Base-by-base conservation (phyloP, 37 sponge, comb jelly and placozoan genomes). In the Ianthella basta region DNA sequence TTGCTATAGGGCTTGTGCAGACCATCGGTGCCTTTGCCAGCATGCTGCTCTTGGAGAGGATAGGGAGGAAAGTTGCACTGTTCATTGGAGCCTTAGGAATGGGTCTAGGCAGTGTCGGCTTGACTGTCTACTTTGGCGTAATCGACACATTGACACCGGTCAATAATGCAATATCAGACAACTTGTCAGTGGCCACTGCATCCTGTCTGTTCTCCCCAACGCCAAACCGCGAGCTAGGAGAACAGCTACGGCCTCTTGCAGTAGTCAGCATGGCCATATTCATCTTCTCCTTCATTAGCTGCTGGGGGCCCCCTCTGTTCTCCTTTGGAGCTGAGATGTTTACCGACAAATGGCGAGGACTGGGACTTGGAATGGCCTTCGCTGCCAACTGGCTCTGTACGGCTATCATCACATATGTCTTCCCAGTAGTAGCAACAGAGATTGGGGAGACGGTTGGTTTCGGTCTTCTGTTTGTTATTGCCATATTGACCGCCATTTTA, bases 311-410 rank as follows among this genome's bases (percentile, higher is more conserved):
- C 6, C 50, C 53, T 0, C 44, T 75, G 37, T 75, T 39, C 15
- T 19, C 40, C 23, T 50, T 36, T 75, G 78, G 50, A 24, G 78
- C 78, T 4, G 78, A 75, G 40, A 19, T 75, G 14, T 75, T 75
- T 12, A 18, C 78, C 15, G 37, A 75, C 44, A 41, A 23, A 50
- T 39, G 24, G 24, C 44, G 78, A 41, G 78, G 78, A 19, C 24
- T 75, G 8, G 78, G 78, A 40, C 18, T 75, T 41, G 78, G 78
- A 40, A 40, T 36, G 18, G 54, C 25, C 1, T 39, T 75, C 16
- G 54, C 78, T 50, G 35, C 54, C n/a, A 75, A 75, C 10, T 53
- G 78, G 78, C 18, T 41, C 1, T 39, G 25, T 75, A 44, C n/a
- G 1, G 44, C 53, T 13, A 24, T 75, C n/a, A 24, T 75, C 0